These are phyloP conservation scores for Platysternon megacephalum DNA, from an alignment of 2,113 vertebrate species.

Conservation along the genomic window DNA sequence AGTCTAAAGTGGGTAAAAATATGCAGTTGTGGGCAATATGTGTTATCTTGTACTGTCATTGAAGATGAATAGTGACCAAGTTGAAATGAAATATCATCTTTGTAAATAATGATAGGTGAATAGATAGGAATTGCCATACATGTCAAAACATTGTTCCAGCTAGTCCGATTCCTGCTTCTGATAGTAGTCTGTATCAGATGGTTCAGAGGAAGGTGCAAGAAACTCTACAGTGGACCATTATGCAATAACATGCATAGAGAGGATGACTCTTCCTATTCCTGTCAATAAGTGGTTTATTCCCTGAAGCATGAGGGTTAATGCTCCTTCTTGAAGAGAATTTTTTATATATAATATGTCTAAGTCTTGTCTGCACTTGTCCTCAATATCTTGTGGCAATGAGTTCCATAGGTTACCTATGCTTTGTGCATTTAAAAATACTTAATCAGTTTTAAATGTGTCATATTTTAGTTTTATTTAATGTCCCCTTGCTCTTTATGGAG, in stretches of 20 bases:
- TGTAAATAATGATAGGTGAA: background rate
- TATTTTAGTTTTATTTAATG: background rate
- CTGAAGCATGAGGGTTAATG: background rate
- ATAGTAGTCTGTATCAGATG: background rate
- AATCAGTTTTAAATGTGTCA: background rate
- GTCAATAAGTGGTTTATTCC: background rate
- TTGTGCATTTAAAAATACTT: background rate
- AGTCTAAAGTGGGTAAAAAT: background rate
- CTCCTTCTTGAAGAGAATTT: background rate
- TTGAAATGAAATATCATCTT: background rate
- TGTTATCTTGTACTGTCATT: background rate
- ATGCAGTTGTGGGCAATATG: background rate
- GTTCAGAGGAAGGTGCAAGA: constrained; percentile 1
- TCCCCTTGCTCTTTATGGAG: background rate
- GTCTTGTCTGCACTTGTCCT: background rate
- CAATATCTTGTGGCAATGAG: background rate
- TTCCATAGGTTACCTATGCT: background rate
- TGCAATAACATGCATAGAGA: background rate
- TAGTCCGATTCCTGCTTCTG: background rate
- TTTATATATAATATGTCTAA: background rate
- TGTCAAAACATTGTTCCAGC: background rate
- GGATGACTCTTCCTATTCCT: background rate
- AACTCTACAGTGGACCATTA: background rate
- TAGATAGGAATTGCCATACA: background rate
- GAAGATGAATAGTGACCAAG: background rate